Evolutionary conservation across 2,113 vertebrate species (phyloP).

Genomic region (Malurus melanocephalus): DNA sequence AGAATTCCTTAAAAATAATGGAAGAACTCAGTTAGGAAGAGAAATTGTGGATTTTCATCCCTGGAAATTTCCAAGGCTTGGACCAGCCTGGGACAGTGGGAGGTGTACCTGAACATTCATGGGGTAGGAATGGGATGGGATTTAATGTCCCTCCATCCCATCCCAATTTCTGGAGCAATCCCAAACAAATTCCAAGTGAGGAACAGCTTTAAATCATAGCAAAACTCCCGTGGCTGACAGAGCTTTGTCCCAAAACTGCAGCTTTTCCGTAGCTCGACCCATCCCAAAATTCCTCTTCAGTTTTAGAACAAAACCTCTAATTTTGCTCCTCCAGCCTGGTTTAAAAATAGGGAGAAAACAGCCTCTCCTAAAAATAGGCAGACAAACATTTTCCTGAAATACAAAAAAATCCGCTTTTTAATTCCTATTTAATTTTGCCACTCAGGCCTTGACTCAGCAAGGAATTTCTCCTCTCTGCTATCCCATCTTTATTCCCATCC

Average conservation of each 20-base stretch:
- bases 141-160: neutral
- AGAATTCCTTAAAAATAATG: neutral
- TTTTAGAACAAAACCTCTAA: slow-evolving; percentile 57
- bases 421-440: neutral
- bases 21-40: neutral
- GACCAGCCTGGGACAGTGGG: rapidly evolving
- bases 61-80: rapidly evolving
- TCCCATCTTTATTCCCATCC: neutral
- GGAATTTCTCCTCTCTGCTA: neutral
- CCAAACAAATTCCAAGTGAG: rapidly evolving
- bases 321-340: slow-evolving; percentile 10
- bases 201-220: neutral
- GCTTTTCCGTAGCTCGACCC: neutral
- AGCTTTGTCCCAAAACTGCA: neutral
- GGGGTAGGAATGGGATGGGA: neutral
- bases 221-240: neutral
- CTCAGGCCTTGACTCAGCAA: slow-evolving; percentile 15
- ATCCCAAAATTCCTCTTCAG: slow-evolving; percentile 17
- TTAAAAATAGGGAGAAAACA: slow-evolving; percentile 25
- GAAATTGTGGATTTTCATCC: neutral
- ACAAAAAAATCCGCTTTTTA: neutral
- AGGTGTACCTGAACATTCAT: neutral
- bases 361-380: slow-evolving; percentile 20
- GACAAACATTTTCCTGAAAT: neutral
- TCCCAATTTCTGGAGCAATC: neutral